phyloP scores from a whole-genome alignment of 1,140 invertebrate genomes.

The Heliconius eleuchia region DNA sequence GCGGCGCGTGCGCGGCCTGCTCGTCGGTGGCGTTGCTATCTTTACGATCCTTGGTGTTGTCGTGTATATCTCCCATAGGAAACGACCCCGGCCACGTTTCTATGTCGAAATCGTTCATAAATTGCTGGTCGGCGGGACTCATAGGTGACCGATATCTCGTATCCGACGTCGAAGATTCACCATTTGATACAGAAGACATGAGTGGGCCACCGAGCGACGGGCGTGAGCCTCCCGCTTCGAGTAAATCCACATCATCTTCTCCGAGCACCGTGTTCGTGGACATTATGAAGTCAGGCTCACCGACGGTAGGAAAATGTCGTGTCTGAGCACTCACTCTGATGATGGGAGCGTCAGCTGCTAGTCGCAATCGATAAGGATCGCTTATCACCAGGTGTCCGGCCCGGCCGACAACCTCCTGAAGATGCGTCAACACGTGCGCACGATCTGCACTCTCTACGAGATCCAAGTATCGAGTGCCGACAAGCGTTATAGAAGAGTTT shows the following conservation, averaged over 20 bases:
- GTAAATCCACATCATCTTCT: slow-evolving; percentile 80
- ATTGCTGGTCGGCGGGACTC: slow-evolving; percentile 60
- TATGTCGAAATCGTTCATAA: slow-evolving; percentile 83
- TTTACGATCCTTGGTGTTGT: slow-evolving; percentile 66
- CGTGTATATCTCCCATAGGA: slow-evolving; percentile 60
- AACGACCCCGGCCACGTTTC: slow-evolving; percentile 73
- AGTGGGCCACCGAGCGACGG: slow-evolving; percentile 83
- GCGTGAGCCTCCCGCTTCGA: slow-evolving; percentile 60
- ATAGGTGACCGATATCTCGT: slow-evolving; percentile 57
- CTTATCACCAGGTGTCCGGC: slow-evolving; percentile 86
- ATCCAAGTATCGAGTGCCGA: slow-evolving; percentile 87
- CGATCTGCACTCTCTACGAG: slow-evolving; percentile 90
- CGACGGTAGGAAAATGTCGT: slow-evolving; percentile 88
- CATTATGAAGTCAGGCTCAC: slow-evolving; percentile 93
- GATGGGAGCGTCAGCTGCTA: slow-evolving; percentile 86
- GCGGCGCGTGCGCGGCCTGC: slow-evolving; percentile 78
- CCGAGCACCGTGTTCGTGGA: slow-evolving; percentile 91
- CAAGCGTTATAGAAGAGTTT: slow-evolving; percentile 78
- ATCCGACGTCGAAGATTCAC: slow-evolving; percentile 64
- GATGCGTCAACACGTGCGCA: slow-evolving; percentile 86
- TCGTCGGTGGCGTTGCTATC: slow-evolving; percentile 50
- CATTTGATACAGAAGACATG: slow-evolving; percentile 85
- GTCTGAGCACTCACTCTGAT: slow-evolving; percentile 94
- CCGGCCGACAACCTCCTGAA: slow-evolving; percentile 86
- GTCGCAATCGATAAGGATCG: slow-evolving; percentile 88